Evolutionary conservation across 2,113 vertebrate genomes (phyloP).

Genomic region (Podocnemis expansa): DNA sequence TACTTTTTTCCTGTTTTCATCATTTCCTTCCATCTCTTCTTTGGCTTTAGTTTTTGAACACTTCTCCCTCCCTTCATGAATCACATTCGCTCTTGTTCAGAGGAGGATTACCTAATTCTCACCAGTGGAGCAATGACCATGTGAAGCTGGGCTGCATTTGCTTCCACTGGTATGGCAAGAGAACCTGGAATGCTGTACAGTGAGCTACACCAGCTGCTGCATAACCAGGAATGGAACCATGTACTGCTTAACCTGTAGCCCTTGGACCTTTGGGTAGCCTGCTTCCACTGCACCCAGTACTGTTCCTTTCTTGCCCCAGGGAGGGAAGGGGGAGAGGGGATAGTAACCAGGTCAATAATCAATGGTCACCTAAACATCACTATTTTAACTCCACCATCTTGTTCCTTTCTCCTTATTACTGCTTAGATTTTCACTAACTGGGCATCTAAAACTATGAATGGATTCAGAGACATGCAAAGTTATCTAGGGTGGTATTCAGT

Average conservation of each 20-base stretch:
- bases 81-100: neutral
- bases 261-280: neutral
- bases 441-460: neutral
- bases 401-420: constrained; percentile 7
- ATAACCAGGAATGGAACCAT: neutral
- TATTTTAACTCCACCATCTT: neutral
- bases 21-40: neutral
- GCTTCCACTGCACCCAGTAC: neutral
- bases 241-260: neutral
- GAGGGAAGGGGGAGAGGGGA: accelerated
- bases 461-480: accelerated
- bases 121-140: neutral
- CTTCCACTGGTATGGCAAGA: neutral
- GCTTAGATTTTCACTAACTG: neutral
- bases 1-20: neutral
- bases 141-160: neutral
- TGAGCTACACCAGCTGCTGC: neutral
- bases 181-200: accelerated
- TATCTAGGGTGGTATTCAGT: no score
- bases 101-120: neutral
- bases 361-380: neutral
- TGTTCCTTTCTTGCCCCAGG: neutral
- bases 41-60: accelerated
- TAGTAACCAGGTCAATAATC: neutral
- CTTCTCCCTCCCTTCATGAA: neutral